These are phyloP conservation scores for Chloroceryle amazona DNA, from an alignment of 2,797 vertebrate species.

Conservation along the genomic window DNA sequence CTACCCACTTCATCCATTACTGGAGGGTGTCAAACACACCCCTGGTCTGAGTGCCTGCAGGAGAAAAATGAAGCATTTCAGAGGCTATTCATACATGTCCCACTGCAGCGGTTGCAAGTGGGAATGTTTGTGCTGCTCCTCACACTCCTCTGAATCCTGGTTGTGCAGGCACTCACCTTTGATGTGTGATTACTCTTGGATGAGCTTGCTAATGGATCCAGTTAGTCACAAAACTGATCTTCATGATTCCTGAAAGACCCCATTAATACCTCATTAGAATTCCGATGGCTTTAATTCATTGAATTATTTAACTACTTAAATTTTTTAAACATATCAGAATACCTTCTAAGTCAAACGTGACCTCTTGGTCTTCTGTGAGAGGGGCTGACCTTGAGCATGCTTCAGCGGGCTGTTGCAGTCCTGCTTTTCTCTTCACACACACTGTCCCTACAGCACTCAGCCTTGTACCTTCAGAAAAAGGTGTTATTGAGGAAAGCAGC, in stretches of 20 bases:
- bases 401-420: neutral
- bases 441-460: neutral
- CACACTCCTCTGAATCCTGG: neutral
- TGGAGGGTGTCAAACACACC: neutral
- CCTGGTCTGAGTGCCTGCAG: neutral
- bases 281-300: slow-evolving; percentile 12
- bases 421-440: neutral
- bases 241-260: slow-evolving; percentile 21
- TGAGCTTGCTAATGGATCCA: slow-evolving; percentile 28
- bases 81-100: neutral
- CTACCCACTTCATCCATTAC: neutral
- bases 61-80: neutral
- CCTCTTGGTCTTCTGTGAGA: slow-evolving; percentile 4
- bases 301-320: slow-evolving; percentile 66
- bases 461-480: slow-evolving; percentile 48
- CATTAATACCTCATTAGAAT: slow-evolving; percentile 55
- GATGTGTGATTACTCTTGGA: slow-evolving; percentile 1
- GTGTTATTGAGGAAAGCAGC: slow-evolving; percentile 42
- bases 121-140: neutral
- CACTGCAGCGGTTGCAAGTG: neutral
- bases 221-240: slow-evolving; percentile 13
- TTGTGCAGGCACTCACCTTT: neutral
- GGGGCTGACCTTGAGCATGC: neutral
- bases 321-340: slow-evolving; percentile 58
- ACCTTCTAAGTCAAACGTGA: slow-evolving; percentile 33